phyloP scores from a whole-genome alignment of 1,140 invertebrate genomes.

The Ectropis grisescens region DNA sequence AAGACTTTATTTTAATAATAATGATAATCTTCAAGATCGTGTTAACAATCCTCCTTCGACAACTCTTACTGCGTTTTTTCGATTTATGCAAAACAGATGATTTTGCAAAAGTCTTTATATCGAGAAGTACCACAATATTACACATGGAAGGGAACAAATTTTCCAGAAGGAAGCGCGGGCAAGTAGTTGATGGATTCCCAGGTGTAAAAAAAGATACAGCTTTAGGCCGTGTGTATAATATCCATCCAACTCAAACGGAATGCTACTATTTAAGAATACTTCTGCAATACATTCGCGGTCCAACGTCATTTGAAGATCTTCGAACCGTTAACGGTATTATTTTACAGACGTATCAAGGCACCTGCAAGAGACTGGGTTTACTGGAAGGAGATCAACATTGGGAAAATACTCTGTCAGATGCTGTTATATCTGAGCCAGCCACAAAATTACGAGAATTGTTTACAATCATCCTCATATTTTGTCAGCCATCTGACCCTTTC shows the following conservation, averaged over 20 bases:
- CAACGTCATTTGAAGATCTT: slow-evolving; percentile 39
- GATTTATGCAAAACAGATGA: slow-evolving; percentile 28
- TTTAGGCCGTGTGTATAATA: slow-evolving; percentile 42
- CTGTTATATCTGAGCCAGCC: background rate
- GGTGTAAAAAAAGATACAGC: slow-evolving; percentile 27
- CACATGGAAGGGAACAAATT: slow-evolving; percentile 28
- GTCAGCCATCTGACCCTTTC: background rate
- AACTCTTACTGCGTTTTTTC: slow-evolving; percentile 55
- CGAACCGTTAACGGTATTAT: slow-evolving; percentile 41
- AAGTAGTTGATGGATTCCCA: slow-evolving; percentile 15
- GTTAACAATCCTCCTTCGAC: slow-evolving; percentile 29
- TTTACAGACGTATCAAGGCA: slow-evolving; percentile 39
- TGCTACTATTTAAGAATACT: slow-evolving; percentile 45
- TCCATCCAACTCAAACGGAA: slow-evolving; percentile 19
- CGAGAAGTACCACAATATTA: slow-evolving; percentile 40
- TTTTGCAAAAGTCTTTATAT: slow-evolving; percentile 45
- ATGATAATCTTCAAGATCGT: slow-evolving; percentile 7
- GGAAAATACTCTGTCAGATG: background rate
- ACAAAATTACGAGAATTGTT: background rate
- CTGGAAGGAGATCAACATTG: slow-evolving; percentile 12
- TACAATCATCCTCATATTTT: slow-evolving; percentile 1
- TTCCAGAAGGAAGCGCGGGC: slow-evolving; percentile 15
- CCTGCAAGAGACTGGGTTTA: slow-evolving; percentile 35
- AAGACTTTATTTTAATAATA: slow-evolving; percentile 40
- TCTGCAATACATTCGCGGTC: slow-evolving; percentile 41